A percentile compares a stretch with the other conserved stretches of the same genome.
phyloP scores from a whole-genome alignment of 2,888 invertebrate species.

The Lasiommata megera region DNA sequence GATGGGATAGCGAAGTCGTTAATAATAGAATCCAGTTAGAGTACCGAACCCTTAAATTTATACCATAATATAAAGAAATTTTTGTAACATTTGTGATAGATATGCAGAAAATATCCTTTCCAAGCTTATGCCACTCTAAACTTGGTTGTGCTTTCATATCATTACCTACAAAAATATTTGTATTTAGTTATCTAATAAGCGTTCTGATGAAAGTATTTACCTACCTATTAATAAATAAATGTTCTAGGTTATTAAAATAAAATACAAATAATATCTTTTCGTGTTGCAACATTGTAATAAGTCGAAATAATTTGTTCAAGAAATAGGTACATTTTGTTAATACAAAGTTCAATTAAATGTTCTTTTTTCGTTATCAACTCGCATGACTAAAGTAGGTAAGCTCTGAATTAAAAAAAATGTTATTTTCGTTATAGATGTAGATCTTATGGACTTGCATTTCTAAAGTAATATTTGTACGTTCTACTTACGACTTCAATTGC shows the following conservation, averaged over 20 bases:
- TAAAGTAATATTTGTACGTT: constrained; percentile 28
- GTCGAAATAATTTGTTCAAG: no score
- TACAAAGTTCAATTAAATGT: not conserved
- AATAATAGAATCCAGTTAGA: no score
- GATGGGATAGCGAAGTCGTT: no score
- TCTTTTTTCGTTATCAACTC: not conserved
- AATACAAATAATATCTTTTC: not conserved
- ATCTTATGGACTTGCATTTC: constrained; percentile 30
- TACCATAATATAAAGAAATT: no score
- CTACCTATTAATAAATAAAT: constrained; percentile 7
- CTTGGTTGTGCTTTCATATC: constrained; percentile 34
- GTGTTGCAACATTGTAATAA: not conserved
- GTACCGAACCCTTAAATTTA: no score
- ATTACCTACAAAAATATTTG: constrained; percentile 19
- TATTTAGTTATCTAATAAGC: constrained; percentile 16
- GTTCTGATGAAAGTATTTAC: constrained; percentile 12
- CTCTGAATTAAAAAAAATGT: constrained; percentile 31
- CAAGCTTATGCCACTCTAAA: constrained; percentile 24
- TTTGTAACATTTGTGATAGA: no score
- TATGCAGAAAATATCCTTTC: not conserved
- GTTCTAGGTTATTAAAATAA: constrained; percentile 4
- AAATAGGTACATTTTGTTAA: not conserved
- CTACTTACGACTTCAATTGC: constrained; percentile 48
- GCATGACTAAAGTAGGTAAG: constrained; percentile 32
- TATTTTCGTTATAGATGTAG: constrained; percentile 26